Evolutionary conservation across 2,888 invertebrate species (phyloP), one percentile per base, ranked within the genome.

Genomic region (Amorpha juglandis): DNA sequence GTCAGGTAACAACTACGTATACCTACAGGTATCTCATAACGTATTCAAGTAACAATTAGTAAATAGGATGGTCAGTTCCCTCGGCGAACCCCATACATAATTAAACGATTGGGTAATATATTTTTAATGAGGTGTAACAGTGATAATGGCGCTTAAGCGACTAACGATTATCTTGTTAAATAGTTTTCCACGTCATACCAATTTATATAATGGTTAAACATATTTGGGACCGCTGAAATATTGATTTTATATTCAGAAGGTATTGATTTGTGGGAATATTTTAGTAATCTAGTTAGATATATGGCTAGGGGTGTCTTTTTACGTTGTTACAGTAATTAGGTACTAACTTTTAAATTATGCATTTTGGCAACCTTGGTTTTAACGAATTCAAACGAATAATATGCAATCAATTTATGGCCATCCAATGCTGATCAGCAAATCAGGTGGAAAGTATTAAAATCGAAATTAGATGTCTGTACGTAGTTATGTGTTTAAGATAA

Each of bases 71-170:
- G 11, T 50, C 50, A 50, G 50, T 8, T 38, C 58, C 38, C 58
- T 38, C 19, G 38, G 58, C 58, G 38, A 1, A 8, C 12, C 11
- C 42, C 42, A 16, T 55, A 38, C 55, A 58, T 58, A 58, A 58
- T 58, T 58, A 58, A 58, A 16, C 58, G 42, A 58, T 55, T n/a
- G n/a, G n/a, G n/a, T 64, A 64, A 64, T 64, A 55, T 64, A 64
- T 64, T 55, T 64, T 55, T 55, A 64, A 64, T 64, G 53, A 64
- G 64, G 45, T 53, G 64, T 64, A 55, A 33, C 53, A 47, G 64
- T 33, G 53, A 52, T 66, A 66, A 66, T 52, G 62, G 66, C 62
- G 62, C 52, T 63, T 63, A 66, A 45, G 45, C 51, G 33, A 33
- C 63, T 66, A 63, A 63, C 35, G 63, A 66, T 63, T 42, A 35